Base-by-base conservation (phyloP, 2,888 invertebrate species). In the Celastrina argiolus region DNA sequence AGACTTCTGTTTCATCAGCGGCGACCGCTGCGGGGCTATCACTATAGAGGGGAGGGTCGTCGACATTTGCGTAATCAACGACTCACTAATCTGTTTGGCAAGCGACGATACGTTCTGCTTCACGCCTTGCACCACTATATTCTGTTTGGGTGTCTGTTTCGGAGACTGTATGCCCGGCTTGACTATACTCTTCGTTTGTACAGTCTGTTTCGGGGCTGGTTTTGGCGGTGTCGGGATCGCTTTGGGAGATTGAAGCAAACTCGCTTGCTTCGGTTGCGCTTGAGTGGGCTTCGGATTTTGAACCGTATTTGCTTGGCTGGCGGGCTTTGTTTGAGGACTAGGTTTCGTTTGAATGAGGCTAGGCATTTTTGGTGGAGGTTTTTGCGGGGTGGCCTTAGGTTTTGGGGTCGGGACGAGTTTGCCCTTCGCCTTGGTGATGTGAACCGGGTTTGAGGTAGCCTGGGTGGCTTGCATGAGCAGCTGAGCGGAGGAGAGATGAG, bases 401-500 rank as follows among this genome's bases (percentile, higher is more conserved):
- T 80, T 81, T 0, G 79, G 72, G 0, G 81, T 74, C 1, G 82
- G 73, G 14, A 78, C 75, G 0, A 81, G 77, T 71, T 85, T 87
- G 0, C 76, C 77, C 69, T 84, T 85, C 0, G 75, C 66, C 67
- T 76, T 80, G 22, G 67, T 72, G 63, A 64, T 39, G 69, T 77
- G 51, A 63, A 65, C 18, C 2, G 67, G 74, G 22, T 81, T 81
- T 8, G 71, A 66, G 10, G 73, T 69, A 14, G 80, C 77, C 64
- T 81, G 82, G 1, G 85, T 84, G 34, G 83, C 87, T 68, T 85
- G 87, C 83, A 87, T 85, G 1, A 90, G 80, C 0, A 89, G 80
- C 65, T 88, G 88, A 0, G 90, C 89, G 1, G 86, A 88, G 0
- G 89, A 87, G 0, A 88, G 76, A 16, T 81, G 83, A 0, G 83